phyloP scores from a whole-genome alignment of 2,888 invertebrate genomes.

The Heteromurus nitidus region DNA sequence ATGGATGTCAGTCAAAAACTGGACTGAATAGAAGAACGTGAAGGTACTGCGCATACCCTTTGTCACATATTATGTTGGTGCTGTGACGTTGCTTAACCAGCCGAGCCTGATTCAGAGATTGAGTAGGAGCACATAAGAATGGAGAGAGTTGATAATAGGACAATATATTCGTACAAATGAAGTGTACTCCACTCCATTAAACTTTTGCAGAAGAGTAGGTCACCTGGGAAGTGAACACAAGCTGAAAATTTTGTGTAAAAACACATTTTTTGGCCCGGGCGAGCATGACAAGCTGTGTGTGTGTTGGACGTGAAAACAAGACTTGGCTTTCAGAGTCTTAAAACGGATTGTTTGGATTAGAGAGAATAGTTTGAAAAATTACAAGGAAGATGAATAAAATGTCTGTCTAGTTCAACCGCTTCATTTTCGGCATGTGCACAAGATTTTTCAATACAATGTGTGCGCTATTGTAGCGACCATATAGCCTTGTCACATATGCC shows the following conservation, averaged over 20 bases:
- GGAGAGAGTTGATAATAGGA: constrained; percentile 19
- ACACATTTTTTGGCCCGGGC: background rate
- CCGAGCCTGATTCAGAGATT: background rate
- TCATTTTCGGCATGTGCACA: constrained; percentile 3
- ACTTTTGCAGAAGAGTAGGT: constrained; percentile 27
- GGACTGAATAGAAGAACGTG: too few relatives aligned
- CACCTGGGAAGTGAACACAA: constrained; percentile 30
- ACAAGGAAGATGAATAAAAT: background rate
- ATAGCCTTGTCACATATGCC: constrained; percentile 24
- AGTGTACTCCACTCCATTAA: constrained; percentile 52
- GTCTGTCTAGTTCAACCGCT: background rate
- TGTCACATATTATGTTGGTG: too few relatives aligned
- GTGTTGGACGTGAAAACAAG: background rate
- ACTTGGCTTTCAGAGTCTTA: background rate
- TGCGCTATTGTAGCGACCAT: constrained; percentile 2
- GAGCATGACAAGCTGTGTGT: background rate
- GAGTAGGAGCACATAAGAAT: constrained; percentile 4
- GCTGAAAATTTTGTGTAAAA: background rate
- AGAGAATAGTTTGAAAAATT: constrained; percentile 3
- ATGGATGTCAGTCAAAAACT: too few relatives aligned
- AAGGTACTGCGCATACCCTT: too few relatives aligned
- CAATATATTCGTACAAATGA: constrained; percentile 19
- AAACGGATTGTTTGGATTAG: constrained; percentile 1
- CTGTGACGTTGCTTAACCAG: constrained; percentile 31
- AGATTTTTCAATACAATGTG: background rate